Evolutionary conservation across 2,113 vertebrate species (phyloP).

Genomic region (Centropristis striata): DNA sequence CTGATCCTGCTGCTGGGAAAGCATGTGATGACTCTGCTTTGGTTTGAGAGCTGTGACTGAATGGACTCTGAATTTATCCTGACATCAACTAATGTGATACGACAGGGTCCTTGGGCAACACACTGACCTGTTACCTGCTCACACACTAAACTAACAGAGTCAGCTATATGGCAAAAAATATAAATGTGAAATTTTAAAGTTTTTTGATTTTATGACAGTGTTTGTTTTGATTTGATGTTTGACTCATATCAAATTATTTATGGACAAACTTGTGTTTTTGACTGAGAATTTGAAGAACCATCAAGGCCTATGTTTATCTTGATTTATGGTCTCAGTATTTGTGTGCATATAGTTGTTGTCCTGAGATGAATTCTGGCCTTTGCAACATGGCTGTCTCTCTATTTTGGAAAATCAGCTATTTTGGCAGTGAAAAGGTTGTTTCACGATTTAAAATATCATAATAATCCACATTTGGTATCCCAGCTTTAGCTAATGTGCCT

Average conservation of each 20-base stretch:
- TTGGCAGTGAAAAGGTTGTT: conserved; percentile 5
- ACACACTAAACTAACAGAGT: conserved; percentile 4
- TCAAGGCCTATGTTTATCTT: background rate
- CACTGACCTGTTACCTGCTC: conserved; percentile 50
- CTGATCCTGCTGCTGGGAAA: background rate
- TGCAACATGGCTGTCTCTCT: background rate
- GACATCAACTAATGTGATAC: conserved; percentile 25
- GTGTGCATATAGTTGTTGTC: background rate
- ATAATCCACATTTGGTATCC: conserved; percentile 27
- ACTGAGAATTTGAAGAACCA: background rate
- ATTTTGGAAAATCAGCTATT: conserved; percentile 23
- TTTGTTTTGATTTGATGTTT: background rate
- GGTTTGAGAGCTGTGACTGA: conserved; percentile 33
- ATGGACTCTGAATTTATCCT: conserved; percentile 6
- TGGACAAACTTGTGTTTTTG: background rate
- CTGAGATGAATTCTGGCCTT: background rate
- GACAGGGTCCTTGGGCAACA: conserved; percentile 37
- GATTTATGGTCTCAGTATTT: background rate
- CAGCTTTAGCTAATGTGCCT: conserved; percentile 37
- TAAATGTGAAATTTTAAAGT: background rate
- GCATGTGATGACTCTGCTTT: conserved; percentile 2
- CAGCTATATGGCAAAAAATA: conserved; percentile 12
- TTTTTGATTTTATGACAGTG: background rate
- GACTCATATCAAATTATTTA: background rate
- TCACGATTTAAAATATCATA: background rate